Conservation (phyloP, 2,797 vertebrate species). For the Chaenodraco wilsoni region DNA sequence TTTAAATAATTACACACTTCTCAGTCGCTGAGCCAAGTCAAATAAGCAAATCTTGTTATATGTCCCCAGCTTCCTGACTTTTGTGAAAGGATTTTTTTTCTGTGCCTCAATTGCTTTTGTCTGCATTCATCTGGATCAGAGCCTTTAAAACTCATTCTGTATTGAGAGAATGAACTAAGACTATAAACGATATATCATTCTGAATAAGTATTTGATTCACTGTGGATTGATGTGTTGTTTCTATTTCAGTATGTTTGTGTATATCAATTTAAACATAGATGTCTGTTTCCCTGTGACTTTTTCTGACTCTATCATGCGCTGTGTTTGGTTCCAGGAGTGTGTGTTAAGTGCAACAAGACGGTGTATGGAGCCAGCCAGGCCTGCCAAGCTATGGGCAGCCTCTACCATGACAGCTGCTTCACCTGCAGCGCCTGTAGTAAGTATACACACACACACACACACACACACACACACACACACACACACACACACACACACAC, state of each 20-base stretch:
- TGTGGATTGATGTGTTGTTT: background rate
- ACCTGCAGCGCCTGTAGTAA: conserved; percentile 97
- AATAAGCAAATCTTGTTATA: conserved; percentile 71
- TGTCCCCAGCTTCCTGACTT: conserved; percentile 69
- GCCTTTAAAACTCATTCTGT: background rate
- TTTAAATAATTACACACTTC: conserved; percentile 53
- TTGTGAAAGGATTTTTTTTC: conserved; percentile 31
- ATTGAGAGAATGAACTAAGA: conserved; percentile 13
- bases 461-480: conserved; percentile 40
- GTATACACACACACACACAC: conserved; percentile 67
- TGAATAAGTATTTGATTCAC: background rate
- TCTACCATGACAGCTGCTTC: conserved; percentile 96
- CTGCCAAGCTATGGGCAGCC: conserved; percentile 97
- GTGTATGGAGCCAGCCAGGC: conserved; percentile 94
- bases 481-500: conserved; percentile 32
- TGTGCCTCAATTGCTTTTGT: conserved; percentile 34
- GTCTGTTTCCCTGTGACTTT: conserved; percentile 16
- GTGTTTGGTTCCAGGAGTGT: conserved; percentile 85
- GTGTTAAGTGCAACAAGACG: conserved; percentile 92
- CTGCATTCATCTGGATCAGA: conserved; percentile 25
- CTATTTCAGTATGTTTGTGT: background rate
- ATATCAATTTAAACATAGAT: background rate
- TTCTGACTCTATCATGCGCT: conserved; percentile 31
- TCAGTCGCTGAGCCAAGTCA: conserved; percentile 69
- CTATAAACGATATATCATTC: background rate